A percentile compares a stretch with the other conserved stretches of the same genome.
These are phyloP conservation scores for Todus mexicanus DNA, from an alignment of 2,797 vertebrate species.

Conservation along the genomic window DNA sequence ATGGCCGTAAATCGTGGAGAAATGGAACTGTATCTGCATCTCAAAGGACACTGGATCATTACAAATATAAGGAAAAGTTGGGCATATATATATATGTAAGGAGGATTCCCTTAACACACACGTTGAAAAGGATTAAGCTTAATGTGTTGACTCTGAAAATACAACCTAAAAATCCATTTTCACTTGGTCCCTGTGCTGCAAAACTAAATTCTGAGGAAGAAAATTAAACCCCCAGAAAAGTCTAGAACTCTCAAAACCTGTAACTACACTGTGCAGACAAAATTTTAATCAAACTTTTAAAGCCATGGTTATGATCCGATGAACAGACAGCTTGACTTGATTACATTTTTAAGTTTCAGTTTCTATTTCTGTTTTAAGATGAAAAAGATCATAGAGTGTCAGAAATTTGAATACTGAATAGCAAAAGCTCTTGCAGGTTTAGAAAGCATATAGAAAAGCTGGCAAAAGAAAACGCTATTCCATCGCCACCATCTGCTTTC, in stretches of 20 bases:
- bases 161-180: background rate
- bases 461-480: conserved; percentile 71
- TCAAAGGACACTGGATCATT: background rate
- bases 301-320: conserved; percentile 61
- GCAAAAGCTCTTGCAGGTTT: conserved; percentile 76
- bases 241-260: conserved; percentile 21
- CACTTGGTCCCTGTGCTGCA: background rate
- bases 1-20: background rate
- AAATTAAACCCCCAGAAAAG: background rate
- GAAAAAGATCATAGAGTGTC: conserved; percentile 71
- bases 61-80: background rate
- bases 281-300: conserved; percentile 72
- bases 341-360: conserved; percentile 75
- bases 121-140: background rate
- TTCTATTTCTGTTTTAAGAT: conserved; percentile 78
- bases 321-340: conserved; percentile 72
- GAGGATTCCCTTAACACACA: background rate
- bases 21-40: background rate
- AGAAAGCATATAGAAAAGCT: conserved; percentile 77
- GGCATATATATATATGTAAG: background rate
- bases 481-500: conserved; percentile 74
- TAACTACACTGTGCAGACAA: conserved; percentile 22
- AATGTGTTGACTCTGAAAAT: conserved; percentile 14
- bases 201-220: background rate
- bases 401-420: conserved; percentile 75